Evolutionary conservation across 2,888 invertebrate genomes (phyloP).

Genomic region (Xestia sexstrigata): DNA sequence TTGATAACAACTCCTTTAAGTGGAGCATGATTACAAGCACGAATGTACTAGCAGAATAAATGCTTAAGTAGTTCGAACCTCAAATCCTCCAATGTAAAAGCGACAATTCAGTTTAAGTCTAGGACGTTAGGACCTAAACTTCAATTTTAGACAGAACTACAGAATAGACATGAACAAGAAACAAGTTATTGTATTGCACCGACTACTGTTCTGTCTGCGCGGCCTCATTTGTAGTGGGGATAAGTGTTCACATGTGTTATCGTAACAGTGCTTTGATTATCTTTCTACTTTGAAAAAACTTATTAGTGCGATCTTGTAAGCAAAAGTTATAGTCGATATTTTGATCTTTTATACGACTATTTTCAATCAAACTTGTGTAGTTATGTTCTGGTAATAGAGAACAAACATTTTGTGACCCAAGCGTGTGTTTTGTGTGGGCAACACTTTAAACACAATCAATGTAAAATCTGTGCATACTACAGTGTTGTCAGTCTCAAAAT

Average conservation of each 20-base stretch:
- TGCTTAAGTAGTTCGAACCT: neutral
- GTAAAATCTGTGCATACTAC: constrained; percentile 33
- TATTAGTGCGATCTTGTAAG: constrained; percentile 32
- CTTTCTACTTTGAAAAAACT: constrained; percentile 32
- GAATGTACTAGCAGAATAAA: neutral
- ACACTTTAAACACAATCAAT: constrained; percentile 18
- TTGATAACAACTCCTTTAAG: neutral
- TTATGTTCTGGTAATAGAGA: neutral
- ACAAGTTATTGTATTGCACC: neutral
- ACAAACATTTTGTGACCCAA: neutral
- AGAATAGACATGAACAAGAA: neutral
- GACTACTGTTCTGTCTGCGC: constrained; percentile 12
- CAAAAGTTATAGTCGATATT: neutral
- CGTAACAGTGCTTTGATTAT: constrained; percentile 25
- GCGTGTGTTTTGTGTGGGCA: neutral
- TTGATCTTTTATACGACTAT: neutral
- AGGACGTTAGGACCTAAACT: neutral
- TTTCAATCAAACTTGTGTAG: neutral
- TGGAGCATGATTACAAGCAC: neutral
- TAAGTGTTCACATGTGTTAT: constrained; percentile 36
- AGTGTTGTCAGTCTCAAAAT: constrained; percentile 32
- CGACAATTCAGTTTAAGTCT: neutral
- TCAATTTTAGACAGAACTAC: neutral
- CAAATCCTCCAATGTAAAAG: neutral
- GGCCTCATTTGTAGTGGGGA: neutral